Evolutionary conservation across 1,140 invertebrate species (phyloP).

Genomic region (Rhagoletis zephyria): DNA sequence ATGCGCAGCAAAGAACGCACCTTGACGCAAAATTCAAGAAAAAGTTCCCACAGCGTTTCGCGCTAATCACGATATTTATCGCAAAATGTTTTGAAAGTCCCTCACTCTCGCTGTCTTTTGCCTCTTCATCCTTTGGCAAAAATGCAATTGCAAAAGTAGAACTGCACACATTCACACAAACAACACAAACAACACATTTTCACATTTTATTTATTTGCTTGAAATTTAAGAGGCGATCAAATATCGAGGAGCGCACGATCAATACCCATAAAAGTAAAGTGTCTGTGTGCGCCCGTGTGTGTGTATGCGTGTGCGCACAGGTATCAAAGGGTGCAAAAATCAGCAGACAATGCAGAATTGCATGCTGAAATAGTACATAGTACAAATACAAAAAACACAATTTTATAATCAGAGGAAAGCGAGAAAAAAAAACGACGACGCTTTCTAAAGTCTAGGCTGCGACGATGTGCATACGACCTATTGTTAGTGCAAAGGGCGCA

Average conservation of each 20-base stretch:
- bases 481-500: neutral
- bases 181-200: constrained; percentile 59
- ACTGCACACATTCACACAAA: neutral
- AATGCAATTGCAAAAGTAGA: constrained; percentile 58
- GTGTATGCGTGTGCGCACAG: constrained; percentile 54
- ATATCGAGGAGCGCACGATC: constrained; percentile 35
- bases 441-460: neutral
- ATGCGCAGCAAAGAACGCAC: neutral
- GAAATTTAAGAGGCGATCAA: constrained; percentile 49
- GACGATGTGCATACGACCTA: too few relatives aligned
- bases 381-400: neutral
- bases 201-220: constrained; percentile 17
- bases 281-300: constrained; percentile 55
- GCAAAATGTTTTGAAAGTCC: constrained; percentile 41
- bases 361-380: neutral
- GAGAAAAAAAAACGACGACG: neutral
- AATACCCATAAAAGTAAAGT: neutral
- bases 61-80: constrained; percentile 42
- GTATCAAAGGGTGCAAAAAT: constrained; percentile 70
- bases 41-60: constrained; percentile 52
- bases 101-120: neutral
- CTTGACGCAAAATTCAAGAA: constrained; percentile 17
- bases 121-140: constrained; percentile 62
- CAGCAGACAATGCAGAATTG: constrained; percentile 55
- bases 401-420: neutral